phyloP scores from a whole-genome alignment of 2,113 vertebrate species.

The Pungitius pungitius region DNA sequence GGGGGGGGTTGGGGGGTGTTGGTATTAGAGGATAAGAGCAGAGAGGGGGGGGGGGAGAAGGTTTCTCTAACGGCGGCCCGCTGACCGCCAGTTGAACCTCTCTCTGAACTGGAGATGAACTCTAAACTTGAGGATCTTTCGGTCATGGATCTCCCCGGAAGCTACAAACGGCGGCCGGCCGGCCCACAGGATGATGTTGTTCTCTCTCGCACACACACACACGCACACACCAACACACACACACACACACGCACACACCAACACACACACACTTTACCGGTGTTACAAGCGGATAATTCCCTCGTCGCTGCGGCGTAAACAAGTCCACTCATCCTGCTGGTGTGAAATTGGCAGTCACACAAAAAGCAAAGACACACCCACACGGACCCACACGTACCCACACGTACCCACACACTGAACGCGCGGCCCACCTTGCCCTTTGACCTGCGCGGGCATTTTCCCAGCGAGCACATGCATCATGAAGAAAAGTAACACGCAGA shows the following conservation, averaged over 20 bases:
- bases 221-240: slow-evolving; percentile 29
- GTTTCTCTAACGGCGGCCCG: slow-evolving; percentile 64
- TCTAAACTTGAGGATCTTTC: slow-evolving; percentile 79
- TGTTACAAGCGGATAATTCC: slow-evolving; percentile 49
- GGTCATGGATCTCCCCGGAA: slow-evolving; percentile 80
- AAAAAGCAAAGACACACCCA: neutral
- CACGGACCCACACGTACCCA: neutral
- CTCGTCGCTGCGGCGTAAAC: slow-evolving; percentile 37
- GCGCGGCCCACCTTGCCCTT: slow-evolving; percentile 40
- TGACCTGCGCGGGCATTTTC: neutral
- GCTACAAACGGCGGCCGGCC: slow-evolving; percentile 65
- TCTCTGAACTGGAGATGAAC: slow-evolving; percentile 84
- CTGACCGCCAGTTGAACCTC: slow-evolving; percentile 83
- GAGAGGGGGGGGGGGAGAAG: slow-evolving; percentile 43
- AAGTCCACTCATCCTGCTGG: slow-evolving; percentile 53
- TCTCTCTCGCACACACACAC: slow-evolving; percentile 38
- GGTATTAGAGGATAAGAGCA: slow-evolving; percentile 50
- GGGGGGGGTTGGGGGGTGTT: slow-evolving; percentile 12
- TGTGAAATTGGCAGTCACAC: slow-evolving; percentile 32
- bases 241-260: slow-evolving; percentile 18
- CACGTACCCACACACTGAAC: slow-evolving; percentile 30
- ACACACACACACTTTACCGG: slow-evolving; percentile 12
- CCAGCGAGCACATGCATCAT: slow-evolving; percentile 39
- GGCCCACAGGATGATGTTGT: slow-evolving; percentile 57
- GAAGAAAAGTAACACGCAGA: slow-evolving; percentile 34